Conservation (phyloP, 2,888 invertebrate species). For the Stenodera caucasica region DNA sequence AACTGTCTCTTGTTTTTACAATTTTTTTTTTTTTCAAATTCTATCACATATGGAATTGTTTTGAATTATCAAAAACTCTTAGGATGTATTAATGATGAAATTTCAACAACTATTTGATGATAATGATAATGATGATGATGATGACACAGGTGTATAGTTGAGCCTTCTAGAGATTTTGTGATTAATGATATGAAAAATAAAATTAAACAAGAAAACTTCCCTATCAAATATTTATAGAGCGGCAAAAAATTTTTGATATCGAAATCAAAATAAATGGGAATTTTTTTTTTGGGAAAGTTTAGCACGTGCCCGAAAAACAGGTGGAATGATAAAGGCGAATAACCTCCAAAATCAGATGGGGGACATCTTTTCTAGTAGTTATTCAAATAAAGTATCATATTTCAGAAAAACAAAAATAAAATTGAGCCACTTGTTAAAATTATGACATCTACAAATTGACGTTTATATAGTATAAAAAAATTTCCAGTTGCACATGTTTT, state of each 20-base stretch:
- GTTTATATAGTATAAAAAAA: background rate
- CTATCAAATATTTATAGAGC: too few species aligned
- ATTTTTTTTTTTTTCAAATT: conserved; percentile 24
- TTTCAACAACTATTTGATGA: conserved; percentile 21
- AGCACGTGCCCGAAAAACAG: conserved; percentile 3
- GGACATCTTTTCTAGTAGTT: background rate
- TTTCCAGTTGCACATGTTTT: background rate
- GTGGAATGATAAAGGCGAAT: background rate
- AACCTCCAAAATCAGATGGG: background rate
- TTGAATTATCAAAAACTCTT: too few species aligned
- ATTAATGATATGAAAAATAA: background rate
- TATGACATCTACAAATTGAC: background rate
- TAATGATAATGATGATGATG: too few species aligned
- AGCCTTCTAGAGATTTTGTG: background rate
- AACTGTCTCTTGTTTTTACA: conserved; percentile 33
- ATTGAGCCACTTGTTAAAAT: background rate
- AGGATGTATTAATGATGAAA: conserved; percentile 26
- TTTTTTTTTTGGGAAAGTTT: too few species aligned
- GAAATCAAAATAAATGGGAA: too few species aligned
- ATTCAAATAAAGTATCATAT: background rate
- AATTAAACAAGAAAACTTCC: background rate
- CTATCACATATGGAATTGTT: conserved; percentile 14
- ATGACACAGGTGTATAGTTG: background rate
- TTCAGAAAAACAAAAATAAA: background rate
- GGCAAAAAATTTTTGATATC: too few species aligned